phyloP scores from a whole-genome alignment of 2,113 vertebrate species.

The Sporophila hypoxantha region DNA sequence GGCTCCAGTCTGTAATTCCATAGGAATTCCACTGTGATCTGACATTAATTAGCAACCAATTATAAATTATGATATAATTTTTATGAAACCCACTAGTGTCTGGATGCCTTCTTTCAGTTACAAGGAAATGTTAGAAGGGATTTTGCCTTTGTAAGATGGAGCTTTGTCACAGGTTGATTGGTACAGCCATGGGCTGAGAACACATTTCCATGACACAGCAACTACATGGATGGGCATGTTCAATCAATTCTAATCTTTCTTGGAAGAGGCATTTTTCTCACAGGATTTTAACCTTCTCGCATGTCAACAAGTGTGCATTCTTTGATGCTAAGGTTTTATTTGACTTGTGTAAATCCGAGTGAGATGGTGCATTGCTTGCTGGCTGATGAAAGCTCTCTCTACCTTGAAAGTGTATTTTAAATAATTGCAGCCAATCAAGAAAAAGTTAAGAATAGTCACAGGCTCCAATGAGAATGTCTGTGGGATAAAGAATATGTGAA shows the following conservation, averaged over 20 bases:
- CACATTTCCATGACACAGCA: neutral
- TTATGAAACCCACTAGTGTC: constrained; percentile 1
- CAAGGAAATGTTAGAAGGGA: neutral
- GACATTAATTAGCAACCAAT: constrained; percentile 62
- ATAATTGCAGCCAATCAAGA: constrained; percentile 7
- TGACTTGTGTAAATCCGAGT: constrained; percentile 44
- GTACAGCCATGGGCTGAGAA: neutral
- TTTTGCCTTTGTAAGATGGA: neutral
- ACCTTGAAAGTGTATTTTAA: constrained; percentile 29
- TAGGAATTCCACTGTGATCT: constrained; percentile 62
- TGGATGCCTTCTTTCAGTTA: constrained; percentile 30
- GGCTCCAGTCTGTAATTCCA: constrained; percentile 58
- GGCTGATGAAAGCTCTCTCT: constrained; percentile 14
- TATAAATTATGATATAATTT: constrained; percentile 54
- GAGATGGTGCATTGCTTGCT: constrained; percentile 15
- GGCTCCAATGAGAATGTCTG: constrained; percentile 10
- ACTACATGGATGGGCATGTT: neutral
- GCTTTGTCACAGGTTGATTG: neutral
- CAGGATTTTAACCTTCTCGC: constrained; percentile 26
- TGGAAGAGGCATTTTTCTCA: constrained; percentile 34
- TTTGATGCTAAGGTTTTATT: constrained; percentile 20
- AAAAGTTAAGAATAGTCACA: constrained; percentile 8
- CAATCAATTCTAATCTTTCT: neutral
- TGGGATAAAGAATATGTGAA: neutral
- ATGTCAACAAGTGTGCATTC: constrained; percentile 30